These are phyloP conservation scores for Alexandromys fortis DNA, from an alignment of 2,113 vertebrate genomes.

Conservation along the genomic window DNA sequence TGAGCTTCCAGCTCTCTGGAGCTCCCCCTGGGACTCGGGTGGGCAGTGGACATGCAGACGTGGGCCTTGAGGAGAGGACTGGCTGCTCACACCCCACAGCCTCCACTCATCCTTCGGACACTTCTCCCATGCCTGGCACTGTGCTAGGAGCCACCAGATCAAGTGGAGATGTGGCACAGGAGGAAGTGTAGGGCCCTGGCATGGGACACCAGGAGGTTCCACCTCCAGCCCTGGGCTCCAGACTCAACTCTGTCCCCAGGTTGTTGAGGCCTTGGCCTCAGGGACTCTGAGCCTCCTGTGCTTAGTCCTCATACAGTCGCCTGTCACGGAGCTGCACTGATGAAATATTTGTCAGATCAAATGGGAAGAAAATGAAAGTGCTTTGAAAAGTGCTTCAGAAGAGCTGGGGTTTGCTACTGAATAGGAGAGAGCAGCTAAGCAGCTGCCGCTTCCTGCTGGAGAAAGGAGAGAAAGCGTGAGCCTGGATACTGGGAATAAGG, in stretches of 20 bases:
- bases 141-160: background rate
- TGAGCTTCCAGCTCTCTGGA: background rate
- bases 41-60: background rate
- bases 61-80: background rate
- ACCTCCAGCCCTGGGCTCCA: background rate
- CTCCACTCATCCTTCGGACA: background rate
- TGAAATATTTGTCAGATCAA: constrained; percentile 20
- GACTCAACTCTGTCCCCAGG: background rate
- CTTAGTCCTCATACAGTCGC: background rate
- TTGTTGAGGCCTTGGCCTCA: background rate
- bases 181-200: background rate
- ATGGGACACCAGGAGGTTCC: background rate
- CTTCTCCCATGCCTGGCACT: background rate
- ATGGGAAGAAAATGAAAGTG: constrained; percentile 41
- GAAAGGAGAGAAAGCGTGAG: background rate
- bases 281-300: background rate
- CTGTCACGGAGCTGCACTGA: background rate
- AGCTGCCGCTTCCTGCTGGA: background rate
- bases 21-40: background rate
- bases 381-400: constrained; percentile 46
- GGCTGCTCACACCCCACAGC: background rate
- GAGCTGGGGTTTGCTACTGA: constrained; percentile 6
- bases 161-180: too few relatives aligned
- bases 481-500: background rate
- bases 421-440: background rate